These are phyloP conservation scores for Camelus bactrianus DNA, from an alignment of 2,113 vertebrate genomes.

Conservation along the genomic window DNA sequence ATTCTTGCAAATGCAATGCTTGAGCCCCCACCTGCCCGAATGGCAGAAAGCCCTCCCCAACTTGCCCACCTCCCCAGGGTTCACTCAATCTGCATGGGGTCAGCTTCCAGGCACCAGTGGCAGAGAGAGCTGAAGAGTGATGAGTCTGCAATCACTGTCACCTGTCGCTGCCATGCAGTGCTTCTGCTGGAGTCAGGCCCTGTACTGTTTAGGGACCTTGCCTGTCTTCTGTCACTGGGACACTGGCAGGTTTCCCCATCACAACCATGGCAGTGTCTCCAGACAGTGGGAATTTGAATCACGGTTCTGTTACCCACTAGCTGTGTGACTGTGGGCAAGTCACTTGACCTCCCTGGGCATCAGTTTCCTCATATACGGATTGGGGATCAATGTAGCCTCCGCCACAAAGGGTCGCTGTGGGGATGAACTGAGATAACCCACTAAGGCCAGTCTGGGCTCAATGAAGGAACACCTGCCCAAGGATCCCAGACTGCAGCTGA, in stretches of 20 bases:
- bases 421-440: neutral
- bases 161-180: rapidly evolving
- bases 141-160: neutral
- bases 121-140: neutral
- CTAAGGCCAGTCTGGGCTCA: neutral
- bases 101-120: rapidly evolving
- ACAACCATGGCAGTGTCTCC: neutral
- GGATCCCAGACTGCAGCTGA: neutral
- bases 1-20: neutral
- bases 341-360: neutral
- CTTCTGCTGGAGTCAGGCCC: neutral
- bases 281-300: neutral
- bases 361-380: neutral
- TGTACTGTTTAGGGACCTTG: neutral
- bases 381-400: neutral
- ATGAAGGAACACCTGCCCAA: neutral
- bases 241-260: neutral
- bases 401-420: neutral
- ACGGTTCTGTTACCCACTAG: rapidly evolving
- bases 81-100: rapidly evolving
- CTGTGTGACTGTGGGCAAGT: neutral
- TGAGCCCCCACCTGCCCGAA: neutral
- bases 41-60: neutral
- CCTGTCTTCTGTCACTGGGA: neutral
- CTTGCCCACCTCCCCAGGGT: neutral